Evolutionary conservation across 2,113 vertebrate species (phyloP).

Genomic region (Petrocephalus zakoni): DNA sequence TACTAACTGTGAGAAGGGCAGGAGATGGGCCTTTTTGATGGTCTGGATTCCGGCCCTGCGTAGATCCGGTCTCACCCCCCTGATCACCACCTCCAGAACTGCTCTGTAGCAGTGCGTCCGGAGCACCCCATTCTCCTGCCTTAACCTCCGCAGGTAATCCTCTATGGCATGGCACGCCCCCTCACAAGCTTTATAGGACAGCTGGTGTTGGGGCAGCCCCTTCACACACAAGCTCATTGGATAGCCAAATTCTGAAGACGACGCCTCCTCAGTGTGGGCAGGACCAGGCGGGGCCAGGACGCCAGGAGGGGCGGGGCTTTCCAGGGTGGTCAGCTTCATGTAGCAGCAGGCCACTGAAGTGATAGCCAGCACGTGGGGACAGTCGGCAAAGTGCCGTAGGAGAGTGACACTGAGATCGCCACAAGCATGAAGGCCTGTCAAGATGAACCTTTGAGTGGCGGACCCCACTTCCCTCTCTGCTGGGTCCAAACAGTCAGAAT

Average conservation of each 20-base stretch:
- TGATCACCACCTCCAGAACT: conserved; percentile 72
- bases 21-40: conserved; percentile 66
- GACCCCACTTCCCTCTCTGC: background rate
- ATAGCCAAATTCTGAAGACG: conserved; percentile 57
- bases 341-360: conserved; percentile 85
- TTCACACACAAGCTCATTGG: conserved; percentile 76
- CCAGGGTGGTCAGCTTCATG: conserved; percentile 79
- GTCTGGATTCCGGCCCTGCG: conserved; percentile 73
- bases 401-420: conserved; percentile 84
- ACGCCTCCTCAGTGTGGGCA: rapidly evolving
- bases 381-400: conserved; percentile 72
- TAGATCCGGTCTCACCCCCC: conserved; percentile 51
- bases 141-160: conserved; percentile 64
- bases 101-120: conserved; percentile 80
- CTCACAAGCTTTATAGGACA: conserved; percentile 83
- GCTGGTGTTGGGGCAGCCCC: conserved; percentile 54
- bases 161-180: conserved; percentile 83
- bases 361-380: conserved; percentile 66
- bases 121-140: conserved; percentile 46
- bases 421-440: conserved; percentile 84
- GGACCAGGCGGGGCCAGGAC: conserved; percentile 24
- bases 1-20: conserved; percentile 78
- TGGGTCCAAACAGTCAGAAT: background rate
- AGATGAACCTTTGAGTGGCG: conserved; percentile 49
- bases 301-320: conserved; percentile 43